Base-by-base conservation (phyloP, 2,113 vertebrate genomes). In the Antennarius striatus region DNA sequence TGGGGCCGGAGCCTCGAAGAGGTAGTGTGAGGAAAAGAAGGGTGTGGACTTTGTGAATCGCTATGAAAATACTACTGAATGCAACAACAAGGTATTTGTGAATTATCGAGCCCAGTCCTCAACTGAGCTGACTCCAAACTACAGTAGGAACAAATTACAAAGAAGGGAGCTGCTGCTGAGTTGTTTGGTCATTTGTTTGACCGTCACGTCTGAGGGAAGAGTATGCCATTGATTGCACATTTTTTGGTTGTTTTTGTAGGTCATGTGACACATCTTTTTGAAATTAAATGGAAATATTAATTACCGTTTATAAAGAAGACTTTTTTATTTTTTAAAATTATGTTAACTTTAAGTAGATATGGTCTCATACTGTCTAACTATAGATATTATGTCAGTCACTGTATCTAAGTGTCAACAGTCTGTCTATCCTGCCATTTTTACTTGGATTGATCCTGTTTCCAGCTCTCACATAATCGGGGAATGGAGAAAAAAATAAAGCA, bases 61-160 rank as follows among this genome's bases (percentile, higher is more conserved):
- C 82, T 78, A 71, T 40, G 17, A 73, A 72, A 76, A 81, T 82
- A 87, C 87, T 91, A 92, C 90, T 88, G 91, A 93, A 82, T 46
- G 77, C 78, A 68, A 80, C 71, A 65, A 74, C 60, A 83, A 81
- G 84, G 79, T 53, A 62, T 78, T 79, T 75, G 87, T 83, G 85
- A 72, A 71, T 78, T 58, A 46, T 66, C 65, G 59, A 82, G 87
- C 78, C 82, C 90, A 54, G 79, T 63, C 80, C 49, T 56, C 64
- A 56, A 54, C 49, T 48, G 82, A 83, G 82, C 71, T 42, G 74
- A 75, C 81, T 81, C 82, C 71, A 77, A 67, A 69, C 68, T 30
- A 71, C 63, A 61, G 59, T 68, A 76, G 80, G 57, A 85, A 73
- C 75, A 78, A 74, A 73, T 4, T 8, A 56, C 3, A 54, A 53